Conservation (phyloP, 2,797 vertebrate species). For the Taeniopygia guttata region DNA sequence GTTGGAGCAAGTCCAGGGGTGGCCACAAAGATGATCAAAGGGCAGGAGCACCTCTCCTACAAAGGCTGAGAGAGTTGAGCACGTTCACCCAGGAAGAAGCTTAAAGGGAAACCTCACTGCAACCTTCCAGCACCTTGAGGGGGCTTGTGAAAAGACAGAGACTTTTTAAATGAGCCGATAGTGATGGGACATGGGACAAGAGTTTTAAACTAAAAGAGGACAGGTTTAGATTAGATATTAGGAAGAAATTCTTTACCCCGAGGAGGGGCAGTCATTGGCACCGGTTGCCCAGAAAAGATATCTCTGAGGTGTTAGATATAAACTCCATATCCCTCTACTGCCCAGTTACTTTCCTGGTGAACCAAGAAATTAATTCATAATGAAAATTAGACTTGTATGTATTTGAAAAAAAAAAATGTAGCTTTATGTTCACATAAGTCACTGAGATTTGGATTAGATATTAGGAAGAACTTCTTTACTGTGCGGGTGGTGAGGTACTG, state of each 20-base stretch:
- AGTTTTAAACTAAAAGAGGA: background rate
- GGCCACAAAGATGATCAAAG: background rate
- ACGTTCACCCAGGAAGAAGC: background rate
- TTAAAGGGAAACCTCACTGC: background rate
- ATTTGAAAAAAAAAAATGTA: background rate
- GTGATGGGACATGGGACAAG: background rate
- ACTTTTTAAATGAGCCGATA: background rate
- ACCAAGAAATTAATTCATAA: background rate
- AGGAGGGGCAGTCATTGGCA: background rate
- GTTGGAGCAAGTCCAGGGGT: background rate
- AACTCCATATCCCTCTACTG: background rate
- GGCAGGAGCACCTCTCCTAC: background rate
- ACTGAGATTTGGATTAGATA: background rate
- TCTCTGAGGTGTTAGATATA: background rate
- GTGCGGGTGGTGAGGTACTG: background rate
- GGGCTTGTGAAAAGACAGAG: background rate
- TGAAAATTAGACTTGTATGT: background rate
- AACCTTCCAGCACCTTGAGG: background rate
- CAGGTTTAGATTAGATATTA: background rate
- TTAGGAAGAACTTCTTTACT: background rate
- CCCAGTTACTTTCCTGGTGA: background rate
- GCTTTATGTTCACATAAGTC: background rate
- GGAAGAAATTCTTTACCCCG: background rate
- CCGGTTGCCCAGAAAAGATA: background rate
- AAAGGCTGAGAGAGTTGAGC: background rate